phyloP scores from a whole-genome alignment of 2,113 vertebrate species.

The Buteo buteo region DNA sequence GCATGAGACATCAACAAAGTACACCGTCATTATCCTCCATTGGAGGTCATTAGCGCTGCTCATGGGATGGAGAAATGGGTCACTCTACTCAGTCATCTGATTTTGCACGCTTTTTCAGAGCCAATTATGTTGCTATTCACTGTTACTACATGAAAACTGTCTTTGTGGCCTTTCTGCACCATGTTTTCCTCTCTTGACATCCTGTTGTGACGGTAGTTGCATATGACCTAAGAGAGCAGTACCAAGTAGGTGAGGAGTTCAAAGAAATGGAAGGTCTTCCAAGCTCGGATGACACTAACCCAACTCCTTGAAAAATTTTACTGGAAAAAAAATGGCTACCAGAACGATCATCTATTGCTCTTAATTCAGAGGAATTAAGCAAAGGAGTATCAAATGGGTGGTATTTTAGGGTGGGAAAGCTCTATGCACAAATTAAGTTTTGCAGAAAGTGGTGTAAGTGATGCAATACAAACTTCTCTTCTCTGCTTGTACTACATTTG shows the following conservation, averaged over 20 bases:
- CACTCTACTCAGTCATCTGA: accelerated
- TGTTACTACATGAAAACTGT: too few species aligned
- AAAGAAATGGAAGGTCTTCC: not conserved
- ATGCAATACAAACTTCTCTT: not conserved
- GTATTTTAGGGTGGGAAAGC: not conserved
- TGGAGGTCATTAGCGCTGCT: not conserved
- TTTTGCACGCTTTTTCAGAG: not conserved
- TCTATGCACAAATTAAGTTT: not conserved
- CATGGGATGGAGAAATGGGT: not conserved
- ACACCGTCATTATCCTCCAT: not conserved
- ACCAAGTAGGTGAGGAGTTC: not conserved
- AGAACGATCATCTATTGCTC: not conserved
- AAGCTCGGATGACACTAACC: not conserved
- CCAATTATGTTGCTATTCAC: accelerated
- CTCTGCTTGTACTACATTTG: not conserved
- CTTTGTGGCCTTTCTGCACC: not conserved
- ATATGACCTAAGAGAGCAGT: not conserved
- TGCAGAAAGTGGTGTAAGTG: not conserved
- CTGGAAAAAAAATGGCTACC: not conserved
- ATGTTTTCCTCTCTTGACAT: accelerated
- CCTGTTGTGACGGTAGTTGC: not conserved
- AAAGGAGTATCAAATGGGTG: not conserved
- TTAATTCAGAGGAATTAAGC: not conserved
- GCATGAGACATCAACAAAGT: not conserved
- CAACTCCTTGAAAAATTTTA: not conserved